Base-by-base conservation (phyloP, 2,888 invertebrate species). In the Oligia fasciuncula region DNA sequence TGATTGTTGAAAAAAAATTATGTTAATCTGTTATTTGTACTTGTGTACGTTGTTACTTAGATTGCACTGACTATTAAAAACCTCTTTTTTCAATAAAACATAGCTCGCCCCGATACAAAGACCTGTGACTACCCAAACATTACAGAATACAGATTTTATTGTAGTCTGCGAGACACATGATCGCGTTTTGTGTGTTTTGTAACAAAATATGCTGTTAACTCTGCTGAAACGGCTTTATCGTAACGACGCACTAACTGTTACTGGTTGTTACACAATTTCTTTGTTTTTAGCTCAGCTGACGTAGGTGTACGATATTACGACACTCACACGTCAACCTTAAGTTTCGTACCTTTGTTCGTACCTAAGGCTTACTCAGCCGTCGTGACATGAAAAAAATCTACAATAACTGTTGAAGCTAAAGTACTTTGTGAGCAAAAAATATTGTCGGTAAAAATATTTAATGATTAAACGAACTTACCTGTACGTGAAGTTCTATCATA, bases 171-270 rank as follows among this genome's bases (percentile, higher is more conserved):
- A 75, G 86, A 84, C 65, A 86, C 65, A 86, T 67, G 51, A 79
- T 82, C 62, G 57, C 63, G 57, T 4, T 72, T 51, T 76, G 86
- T 83, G 70, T 86, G 62, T 78, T 78, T 75, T 76, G 77, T 49
- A 83, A 86, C 29, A 29, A 65, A 29, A 73, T 82, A 69, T 54
- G 75, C 66, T 86, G 66, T 78, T 73, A 69, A 74, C 66, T 60
- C 35, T 85, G 43, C 19, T 79, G 65, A 80, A 77, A 84, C 35
- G 17, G 60, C 74, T 80, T 40, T 73, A 73, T 76, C 51, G 72
- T 73, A 60, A 78, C 63, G 72, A 62, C 60, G 62, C 23, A 81
- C 63, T 73, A 66, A 72, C 43, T 65, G 65, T 78, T 67, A 76
- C 65, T 75, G 40, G 17, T 1, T 75, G 62, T 76, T 70, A 79